Percentiles rank a stretch among this genome's conserved stretches.
Conservation (phyloP, 2,113 vertebrate genomes). For the Corydoras maculifer region DNA sequence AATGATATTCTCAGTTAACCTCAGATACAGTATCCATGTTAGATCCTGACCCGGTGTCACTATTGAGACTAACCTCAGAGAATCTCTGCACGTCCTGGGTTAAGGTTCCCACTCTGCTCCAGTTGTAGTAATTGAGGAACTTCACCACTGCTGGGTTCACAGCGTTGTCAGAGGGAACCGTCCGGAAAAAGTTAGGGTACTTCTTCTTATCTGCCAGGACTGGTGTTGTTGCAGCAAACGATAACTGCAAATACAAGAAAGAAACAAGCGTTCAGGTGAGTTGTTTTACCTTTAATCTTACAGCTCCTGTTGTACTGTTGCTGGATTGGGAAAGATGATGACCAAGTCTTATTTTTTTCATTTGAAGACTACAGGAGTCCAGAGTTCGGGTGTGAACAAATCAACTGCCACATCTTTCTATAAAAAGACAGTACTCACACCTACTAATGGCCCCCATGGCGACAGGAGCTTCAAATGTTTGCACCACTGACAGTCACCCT, state of each 20-base stretch:
- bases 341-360: not conserved
- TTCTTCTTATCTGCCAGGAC: conserved; percentile 98
- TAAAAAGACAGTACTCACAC: conserved; percentile 45
- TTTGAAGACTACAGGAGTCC: conserved; percentile 24
- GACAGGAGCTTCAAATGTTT: conserved; percentile 38
- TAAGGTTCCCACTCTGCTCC: conserved; percentile 93
- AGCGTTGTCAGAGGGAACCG: conserved; percentile 95
- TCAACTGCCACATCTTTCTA: conserved; percentile 45
- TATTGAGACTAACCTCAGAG: conserved; percentile 79
- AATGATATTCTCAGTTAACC: no score
- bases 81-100: conserved; percentile 97
- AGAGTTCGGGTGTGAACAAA: conserved; percentile 42
- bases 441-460: conserved; percentile 32
- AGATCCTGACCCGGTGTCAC: no score
- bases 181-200: conserved; percentile 97
- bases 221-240: conserved; percentile 94
- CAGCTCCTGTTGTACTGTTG: not conserved
- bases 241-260: conserved; percentile 72
- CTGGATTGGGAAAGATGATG: conserved; percentile 11
- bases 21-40: no score
- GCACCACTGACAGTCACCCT: conserved; percentile 39
- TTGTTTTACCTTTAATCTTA: no score
- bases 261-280: not conserved
- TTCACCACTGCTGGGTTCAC: conserved; percentile 97
- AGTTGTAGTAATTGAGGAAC: conserved; percentile 86